Percentiles rank a stretch among this genome's conserved stretches.
These are phyloP conservation scores for Hedychridium roseum DNA, from an alignment of 2,888 invertebrate species.

Conservation along the genomic window DNA sequence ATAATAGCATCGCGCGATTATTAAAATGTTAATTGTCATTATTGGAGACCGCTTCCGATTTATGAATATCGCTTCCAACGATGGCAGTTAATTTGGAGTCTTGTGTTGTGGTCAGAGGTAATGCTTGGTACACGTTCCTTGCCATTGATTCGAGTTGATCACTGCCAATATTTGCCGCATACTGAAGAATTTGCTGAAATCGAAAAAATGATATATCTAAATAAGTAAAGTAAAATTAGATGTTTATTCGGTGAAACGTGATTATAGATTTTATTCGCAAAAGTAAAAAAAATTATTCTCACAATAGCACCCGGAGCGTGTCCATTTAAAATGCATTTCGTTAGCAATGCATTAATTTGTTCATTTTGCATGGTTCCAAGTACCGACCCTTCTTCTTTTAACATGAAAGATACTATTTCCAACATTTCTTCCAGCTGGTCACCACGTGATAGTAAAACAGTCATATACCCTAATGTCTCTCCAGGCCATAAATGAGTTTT, in stretches of 20 bases:
- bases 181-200: constrained; percentile 67
- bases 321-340: constrained; percentile 67
- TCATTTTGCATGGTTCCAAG: constrained; percentile 67
- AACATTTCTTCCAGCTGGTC: constrained; percentile 66
- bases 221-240: constrained; percentile 1
- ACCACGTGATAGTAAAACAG: constrained; percentile 61
- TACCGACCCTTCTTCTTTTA: constrained; percentile 58
- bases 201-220: constrained; percentile 3
- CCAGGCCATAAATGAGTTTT: too few relatives aligned
- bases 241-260: too few relatives aligned
- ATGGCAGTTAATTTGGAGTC: constrained; percentile 64
- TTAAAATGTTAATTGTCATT: too few relatives aligned
- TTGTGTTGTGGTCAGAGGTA: constrained; percentile 66
- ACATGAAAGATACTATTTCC: constrained; percentile 30
- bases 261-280: too few relatives aligned
- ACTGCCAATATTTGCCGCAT: constrained; percentile 68
- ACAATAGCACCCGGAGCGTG: constrained; percentile 67
- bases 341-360: constrained; percentile 66
- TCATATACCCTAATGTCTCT: constrained; percentile 12
- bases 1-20: too few relatives aligned
- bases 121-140: constrained; percentile 51
- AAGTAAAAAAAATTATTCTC: constrained; percentile 47
- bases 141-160: constrained; percentile 64
- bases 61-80: constrained; percentile 61
- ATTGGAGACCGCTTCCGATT: constrained; percentile 8